Evolutionary conservation across 37 sponge, comb jelly and placozoan species (phyloP).

Genomic region (Geodia barretti): DNA sequence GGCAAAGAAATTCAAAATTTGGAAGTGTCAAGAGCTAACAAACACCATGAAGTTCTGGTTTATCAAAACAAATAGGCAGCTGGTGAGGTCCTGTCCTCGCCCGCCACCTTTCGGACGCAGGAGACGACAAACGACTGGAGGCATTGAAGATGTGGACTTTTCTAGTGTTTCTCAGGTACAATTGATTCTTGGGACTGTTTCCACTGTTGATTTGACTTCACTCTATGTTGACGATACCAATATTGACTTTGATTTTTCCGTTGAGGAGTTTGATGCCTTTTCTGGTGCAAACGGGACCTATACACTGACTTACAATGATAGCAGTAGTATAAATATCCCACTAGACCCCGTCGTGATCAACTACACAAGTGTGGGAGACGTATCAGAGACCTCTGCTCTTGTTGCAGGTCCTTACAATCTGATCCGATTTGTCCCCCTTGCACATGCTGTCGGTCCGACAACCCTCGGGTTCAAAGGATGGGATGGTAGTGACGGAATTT

Average conservation of each 20-base stretch:
- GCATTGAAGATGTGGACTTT: not conserved
- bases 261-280: not conserved
- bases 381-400: slow-evolving; percentile 28
- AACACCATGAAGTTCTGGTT: not conserved
- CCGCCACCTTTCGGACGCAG: too few species aligned
- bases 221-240: not conserved
- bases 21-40: not conserved
- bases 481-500: slow-evolving; percentile 57
- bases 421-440: slow-evolving; percentile 43
- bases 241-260: not conserved
- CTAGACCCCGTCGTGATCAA: not conserved
- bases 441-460: slow-evolving; percentile 18
- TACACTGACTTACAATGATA: slow-evolving; percentile 17
- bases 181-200: slow-evolving; percentile 16
- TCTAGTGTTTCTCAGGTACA: not conserved
- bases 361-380: slow-evolving; percentile 5
- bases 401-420: slow-evolving; percentile 40
- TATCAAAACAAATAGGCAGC: not conserved
- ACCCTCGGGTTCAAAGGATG: slow-evolving; percentile 49
- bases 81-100: not conserved
- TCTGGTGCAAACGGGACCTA: not conserved
- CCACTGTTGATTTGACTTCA: slow-evolving; percentile 5
- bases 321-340: not conserved
- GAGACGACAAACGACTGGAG: not conserved
- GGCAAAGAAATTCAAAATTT: not conserved